Evolutionary conservation across 2,888 invertebrate species (phyloP).

Genomic region (Tetheella fluctuosa): DNA sequence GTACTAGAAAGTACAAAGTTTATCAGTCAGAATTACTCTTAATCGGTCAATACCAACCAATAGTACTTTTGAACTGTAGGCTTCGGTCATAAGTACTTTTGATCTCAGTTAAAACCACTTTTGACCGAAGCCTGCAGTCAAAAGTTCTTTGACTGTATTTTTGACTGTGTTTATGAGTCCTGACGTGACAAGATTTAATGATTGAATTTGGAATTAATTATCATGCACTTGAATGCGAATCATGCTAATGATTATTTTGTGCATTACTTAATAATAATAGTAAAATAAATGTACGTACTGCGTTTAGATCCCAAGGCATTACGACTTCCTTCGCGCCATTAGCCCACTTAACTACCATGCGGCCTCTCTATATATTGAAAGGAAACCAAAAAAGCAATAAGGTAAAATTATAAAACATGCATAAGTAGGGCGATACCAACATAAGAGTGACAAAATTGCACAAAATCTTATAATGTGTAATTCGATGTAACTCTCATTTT

Average conservation of each 20-base stretch:
- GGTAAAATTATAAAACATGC: slow-evolving; percentile 73
- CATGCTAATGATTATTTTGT: slow-evolving; percentile 19
- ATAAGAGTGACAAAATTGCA: slow-evolving; percentile 18
- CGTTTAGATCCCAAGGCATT: slow-evolving; percentile 81
- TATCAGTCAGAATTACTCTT: too few species aligned
- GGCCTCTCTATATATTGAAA: slow-evolving; percentile 74
- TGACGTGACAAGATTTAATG: slow-evolving; percentile 17
- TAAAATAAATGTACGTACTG: slow-evolving; percentile 70
- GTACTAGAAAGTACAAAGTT: too few species aligned
- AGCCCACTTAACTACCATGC: slow-evolving; percentile 83
- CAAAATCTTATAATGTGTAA: not conserved
- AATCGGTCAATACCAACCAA: too few species aligned
- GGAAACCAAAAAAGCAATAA: slow-evolving; percentile 73
- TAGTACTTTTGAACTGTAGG: too few species aligned
- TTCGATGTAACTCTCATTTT: slow-evolving; percentile 1
- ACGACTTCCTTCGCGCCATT: slow-evolving; percentile 79
- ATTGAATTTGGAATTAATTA: slow-evolving; percentile 28
- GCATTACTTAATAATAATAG: slow-evolving; percentile 38
- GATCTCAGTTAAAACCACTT: too few species aligned
- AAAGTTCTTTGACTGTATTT: too few species aligned
- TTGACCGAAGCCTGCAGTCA: too few species aligned
- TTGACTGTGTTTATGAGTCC: too few species aligned
- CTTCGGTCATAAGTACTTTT: too few species aligned
- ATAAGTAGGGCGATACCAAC: slow-evolving; percentile 33
- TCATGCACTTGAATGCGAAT: not conserved